A percentile compares a stretch with the other conserved stretches of the same genome.
These are phyloP conservation scores for Gallinago jamesoni DNA, from an alignment of 2,113 vertebrate genomes.

Conservation along the genomic window DNA sequence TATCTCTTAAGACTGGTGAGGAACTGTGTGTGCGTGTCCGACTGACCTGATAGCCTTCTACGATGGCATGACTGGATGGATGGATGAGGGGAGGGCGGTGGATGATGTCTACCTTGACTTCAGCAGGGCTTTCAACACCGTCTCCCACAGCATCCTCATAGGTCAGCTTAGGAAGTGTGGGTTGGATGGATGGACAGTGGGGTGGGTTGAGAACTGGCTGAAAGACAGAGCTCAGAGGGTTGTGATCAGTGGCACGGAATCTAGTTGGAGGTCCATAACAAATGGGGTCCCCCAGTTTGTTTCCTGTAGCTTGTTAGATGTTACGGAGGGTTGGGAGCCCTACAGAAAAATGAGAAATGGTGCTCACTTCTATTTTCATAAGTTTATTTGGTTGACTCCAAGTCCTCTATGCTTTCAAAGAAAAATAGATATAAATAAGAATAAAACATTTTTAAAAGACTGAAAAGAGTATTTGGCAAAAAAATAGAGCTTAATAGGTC, in stretches of 20 bases:
- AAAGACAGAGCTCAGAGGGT: too few relatives aligned
- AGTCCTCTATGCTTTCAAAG: neutral
- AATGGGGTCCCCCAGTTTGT: neutral
- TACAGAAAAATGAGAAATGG: neutral
- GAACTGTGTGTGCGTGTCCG: neutral
- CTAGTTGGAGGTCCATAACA: too few relatives aligned
- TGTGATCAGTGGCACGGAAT: too few relatives aligned
- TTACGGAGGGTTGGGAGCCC: neutral
- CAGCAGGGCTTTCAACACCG: too few relatives aligned
- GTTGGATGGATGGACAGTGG: too few relatives aligned
- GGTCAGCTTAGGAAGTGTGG: too few relatives aligned
- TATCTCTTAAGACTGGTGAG: neutral
- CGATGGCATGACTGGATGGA: too few relatives aligned
- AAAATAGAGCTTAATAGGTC: neutral
- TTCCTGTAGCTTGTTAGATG: neutral
- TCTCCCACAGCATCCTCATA: too few relatives aligned
- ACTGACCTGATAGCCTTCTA: too few relatives aligned
- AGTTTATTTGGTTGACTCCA: neutral
- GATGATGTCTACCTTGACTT: too few relatives aligned
- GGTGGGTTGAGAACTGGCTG: too few relatives aligned
- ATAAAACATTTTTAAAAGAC: neutral
- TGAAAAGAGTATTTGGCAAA: neutral
- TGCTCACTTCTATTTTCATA: neutral
- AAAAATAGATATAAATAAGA: neutral
- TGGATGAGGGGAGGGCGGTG: too few relatives aligned